phyloP scores from a whole-genome alignment of 1,140 invertebrate genomes.

The Gonioctena quinquepunctata region DNA sequence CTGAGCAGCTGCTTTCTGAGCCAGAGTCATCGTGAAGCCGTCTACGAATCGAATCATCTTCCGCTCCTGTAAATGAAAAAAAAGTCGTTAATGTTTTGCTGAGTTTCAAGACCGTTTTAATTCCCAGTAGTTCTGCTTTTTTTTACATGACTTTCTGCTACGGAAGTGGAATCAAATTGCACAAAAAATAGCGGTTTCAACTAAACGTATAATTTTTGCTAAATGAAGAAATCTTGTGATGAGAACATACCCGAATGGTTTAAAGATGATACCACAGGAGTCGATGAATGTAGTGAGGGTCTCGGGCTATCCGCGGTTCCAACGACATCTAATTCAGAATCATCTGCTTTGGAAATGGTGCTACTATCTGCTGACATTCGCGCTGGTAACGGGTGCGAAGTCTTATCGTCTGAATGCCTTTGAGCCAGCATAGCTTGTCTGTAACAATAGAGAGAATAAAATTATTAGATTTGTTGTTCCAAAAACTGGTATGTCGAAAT shows the following conservation, averaged over 20 bases:
- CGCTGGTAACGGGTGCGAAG: slow-evolving; percentile 56
- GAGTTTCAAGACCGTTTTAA: no score
- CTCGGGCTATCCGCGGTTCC: slow-evolving; percentile 78
- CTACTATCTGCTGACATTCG: slow-evolving; percentile 54
- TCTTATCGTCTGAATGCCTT: slow-evolving; percentile 60
- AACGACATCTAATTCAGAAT: slow-evolving; percentile 86
- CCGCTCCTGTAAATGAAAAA: slow-evolving; percentile 42
- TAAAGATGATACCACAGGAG: slow-evolving; percentile 44
- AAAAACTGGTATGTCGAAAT: no score
- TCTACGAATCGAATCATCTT: slow-evolving; percentile 59
- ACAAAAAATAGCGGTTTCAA: background rate
- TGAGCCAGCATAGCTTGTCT: slow-evolving; percentile 84
- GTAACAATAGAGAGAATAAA: slow-evolving; percentile 54
- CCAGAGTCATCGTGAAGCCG: slow-evolving; percentile 65
- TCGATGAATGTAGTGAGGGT: slow-evolving; percentile 54
- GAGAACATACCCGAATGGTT: slow-evolving; percentile 51
- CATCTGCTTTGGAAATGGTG: slow-evolving; percentile 69
- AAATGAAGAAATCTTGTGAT: no score
- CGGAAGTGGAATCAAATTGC: background rate
- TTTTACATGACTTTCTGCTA: no score
- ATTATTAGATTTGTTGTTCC: slow-evolving; percentile 32
- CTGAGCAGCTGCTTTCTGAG: slow-evolving; percentile 69
- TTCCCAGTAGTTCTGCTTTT: no score
- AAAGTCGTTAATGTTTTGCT: no score
- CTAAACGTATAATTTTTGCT: no score